Evolutionary conservation across 2,797 vertebrate genomes (phyloP).

Genomic region (Ambastaia sidthimunki): DNA sequence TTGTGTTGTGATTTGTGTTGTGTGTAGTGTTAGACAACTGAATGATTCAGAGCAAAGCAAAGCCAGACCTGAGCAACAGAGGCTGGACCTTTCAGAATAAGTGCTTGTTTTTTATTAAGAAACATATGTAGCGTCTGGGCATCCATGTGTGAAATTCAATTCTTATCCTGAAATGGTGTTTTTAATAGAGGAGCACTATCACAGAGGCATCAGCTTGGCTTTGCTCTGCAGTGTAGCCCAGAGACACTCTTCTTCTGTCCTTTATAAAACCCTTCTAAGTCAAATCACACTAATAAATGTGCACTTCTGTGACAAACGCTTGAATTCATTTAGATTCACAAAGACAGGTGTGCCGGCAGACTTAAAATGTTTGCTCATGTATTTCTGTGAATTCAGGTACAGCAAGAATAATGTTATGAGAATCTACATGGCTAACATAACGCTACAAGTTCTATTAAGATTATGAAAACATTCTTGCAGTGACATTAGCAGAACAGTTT

Average conservation of each 20-base stretch:
- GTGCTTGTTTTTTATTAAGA: constrained; percentile 75
- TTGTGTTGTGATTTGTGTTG: too few relatives aligned
- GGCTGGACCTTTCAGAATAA: constrained; percentile 66
- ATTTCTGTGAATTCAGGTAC: constrained; percentile 2
- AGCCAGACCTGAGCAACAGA: constrained; percentile 58
- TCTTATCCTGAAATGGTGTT: constrained; percentile 79
- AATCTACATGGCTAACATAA: too few relatives aligned
- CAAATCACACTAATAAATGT: constrained; percentile 46
- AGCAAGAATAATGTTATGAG: constrained; percentile 1
- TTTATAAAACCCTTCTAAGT: constrained; percentile 35
- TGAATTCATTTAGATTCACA: constrained; percentile 23
- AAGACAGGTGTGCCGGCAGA: constrained; percentile 13
- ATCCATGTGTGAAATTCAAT: constrained; percentile 84
- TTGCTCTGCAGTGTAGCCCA: constrained; percentile 64
- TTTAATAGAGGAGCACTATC: constrained; percentile 81
- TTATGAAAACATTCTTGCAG: too few relatives aligned
- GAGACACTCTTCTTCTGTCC: background rate
- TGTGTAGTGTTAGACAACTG: too few relatives aligned
- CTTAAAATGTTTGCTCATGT: background rate
- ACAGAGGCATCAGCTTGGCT: constrained; percentile 68
- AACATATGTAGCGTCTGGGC: constrained; percentile 79
- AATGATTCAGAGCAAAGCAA: background rate
- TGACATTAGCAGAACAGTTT: too few relatives aligned
- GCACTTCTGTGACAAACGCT: constrained; percentile 20
- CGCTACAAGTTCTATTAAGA: too few relatives aligned